Conservation (phyloP, 1,140 invertebrate species). For the Maconellicoccus hirsutus region DNA sequence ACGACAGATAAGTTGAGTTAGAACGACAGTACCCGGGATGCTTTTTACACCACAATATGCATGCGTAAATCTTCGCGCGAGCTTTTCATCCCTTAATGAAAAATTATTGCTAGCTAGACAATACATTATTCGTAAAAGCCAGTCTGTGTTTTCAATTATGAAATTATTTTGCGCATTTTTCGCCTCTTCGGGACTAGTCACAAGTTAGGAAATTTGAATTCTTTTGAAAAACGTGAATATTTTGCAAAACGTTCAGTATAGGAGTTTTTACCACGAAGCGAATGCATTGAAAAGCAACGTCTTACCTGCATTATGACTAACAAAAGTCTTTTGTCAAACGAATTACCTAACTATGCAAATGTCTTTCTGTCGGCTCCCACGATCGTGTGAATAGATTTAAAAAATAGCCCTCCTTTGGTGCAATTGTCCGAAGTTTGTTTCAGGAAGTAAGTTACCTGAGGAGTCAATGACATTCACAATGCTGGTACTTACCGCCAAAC, state of each 20-base stretch:
- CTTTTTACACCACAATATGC: neutral
- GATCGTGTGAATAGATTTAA: neutral
- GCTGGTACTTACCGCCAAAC: neutral
- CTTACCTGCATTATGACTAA: neutral
- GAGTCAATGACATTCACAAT: neutral
- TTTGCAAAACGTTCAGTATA: neutral
- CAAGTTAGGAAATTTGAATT: too few relatives aligned
- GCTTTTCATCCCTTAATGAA: neutral
- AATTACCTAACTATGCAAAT: conserved; percentile 7
- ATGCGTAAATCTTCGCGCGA: neutral
- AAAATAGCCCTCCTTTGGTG: neutral
- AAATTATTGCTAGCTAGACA: neutral
- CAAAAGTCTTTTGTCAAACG: neutral
- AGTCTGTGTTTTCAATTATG: conserved; percentile 4
- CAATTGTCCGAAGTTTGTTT: neutral
- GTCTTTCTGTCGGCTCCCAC: neutral
- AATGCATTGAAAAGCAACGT: neutral
- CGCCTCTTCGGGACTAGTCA: too few relatives aligned
- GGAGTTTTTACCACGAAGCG: neutral
- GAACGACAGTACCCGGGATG: neutral
- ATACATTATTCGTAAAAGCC: neutral
- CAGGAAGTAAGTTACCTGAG: conserved; percentile 2
- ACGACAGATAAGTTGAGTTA: too few relatives aligned
- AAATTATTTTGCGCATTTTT: neutral
- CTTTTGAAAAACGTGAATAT: too few relatives aligned